Percentiles rank a stretch among this genome's conserved stretches.
Evolutionary conservation across 1,140 invertebrate genomes (phyloP).

Genomic region (Brachionus manjavacas): DNA sequence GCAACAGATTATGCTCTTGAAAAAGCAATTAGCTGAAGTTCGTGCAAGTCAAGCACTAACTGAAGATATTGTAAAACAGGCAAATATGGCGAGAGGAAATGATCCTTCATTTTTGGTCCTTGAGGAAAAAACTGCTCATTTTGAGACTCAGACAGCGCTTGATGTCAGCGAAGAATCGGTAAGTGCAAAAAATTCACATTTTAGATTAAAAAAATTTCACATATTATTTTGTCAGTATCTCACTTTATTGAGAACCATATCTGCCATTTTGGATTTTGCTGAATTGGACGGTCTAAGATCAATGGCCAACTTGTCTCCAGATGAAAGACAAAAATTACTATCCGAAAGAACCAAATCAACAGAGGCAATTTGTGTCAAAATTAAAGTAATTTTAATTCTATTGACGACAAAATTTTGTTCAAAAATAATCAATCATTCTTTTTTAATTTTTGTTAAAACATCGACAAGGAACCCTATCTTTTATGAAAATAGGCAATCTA

Average conservation of each 20-base stretch:
- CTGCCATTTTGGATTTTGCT: not conserved
- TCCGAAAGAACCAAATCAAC: conserved; percentile 34
- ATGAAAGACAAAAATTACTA: not conserved
- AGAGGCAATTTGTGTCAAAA: conserved; percentile 3
- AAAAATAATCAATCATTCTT: too few species aligned
- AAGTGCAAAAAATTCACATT: too few species aligned
- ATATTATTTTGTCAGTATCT: not conserved
- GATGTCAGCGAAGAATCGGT: conserved; percentile 55
- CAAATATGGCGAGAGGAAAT: conserved; percentile 48
- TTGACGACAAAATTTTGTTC: not conserved
- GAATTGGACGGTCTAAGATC: conserved; percentile 16
- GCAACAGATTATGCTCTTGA: conserved; percentile 54
- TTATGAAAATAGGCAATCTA: too few species aligned
- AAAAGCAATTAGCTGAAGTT: conserved; percentile 57
- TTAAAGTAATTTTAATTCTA: conserved; percentile 6
- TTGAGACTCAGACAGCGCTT: conserved; percentile 53
- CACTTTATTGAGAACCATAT: not conserved
- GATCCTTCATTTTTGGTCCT: conserved; percentile 46
- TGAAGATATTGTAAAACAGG: conserved; percentile 37
- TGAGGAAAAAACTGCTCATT: conserved; percentile 54
- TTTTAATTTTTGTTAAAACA: too few species aligned
- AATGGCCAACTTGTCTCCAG: conserved; percentile 25
- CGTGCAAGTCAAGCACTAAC: conserved; percentile 47
- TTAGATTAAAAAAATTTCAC: not conserved
- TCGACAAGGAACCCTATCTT: too few species aligned